Conservation (phyloP, 2,113 vertebrate genomes). For the Eurystomus gularis region DNA sequence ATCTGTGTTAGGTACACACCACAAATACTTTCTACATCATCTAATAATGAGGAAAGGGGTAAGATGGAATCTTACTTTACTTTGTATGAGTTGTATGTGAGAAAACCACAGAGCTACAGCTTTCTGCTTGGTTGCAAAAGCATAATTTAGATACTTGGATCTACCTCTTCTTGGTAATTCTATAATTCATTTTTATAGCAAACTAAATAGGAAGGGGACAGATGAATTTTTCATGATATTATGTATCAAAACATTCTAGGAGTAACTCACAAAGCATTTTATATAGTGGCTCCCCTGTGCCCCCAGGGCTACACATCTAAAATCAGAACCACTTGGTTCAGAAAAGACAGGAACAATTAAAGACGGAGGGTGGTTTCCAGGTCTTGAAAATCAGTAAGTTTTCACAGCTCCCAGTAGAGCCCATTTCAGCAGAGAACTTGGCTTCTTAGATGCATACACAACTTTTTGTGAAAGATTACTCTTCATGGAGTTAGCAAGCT, state of each 20-base stretch:
- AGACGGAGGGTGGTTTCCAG: not conserved
- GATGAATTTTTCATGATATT: not conserved
- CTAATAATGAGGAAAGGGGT: not conserved
- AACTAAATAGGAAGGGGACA: not conserved
- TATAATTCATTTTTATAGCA: not conserved
- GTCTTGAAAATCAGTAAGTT: not conserved
- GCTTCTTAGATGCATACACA: not conserved
- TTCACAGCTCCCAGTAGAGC: not conserved
- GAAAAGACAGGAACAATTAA: not conserved
- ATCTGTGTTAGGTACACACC: not conserved
- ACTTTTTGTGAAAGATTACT: not conserved
- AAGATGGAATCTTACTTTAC: not conserved
- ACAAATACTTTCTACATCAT: not conserved
- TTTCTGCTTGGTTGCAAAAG: not conserved
- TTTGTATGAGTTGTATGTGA: accelerated
- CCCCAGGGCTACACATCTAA: not conserved
- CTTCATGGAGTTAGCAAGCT: not conserved
- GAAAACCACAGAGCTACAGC: not conserved
- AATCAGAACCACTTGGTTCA: not conserved
- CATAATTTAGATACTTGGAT: not conserved
- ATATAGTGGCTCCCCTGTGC: accelerated
- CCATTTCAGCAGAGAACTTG: not conserved
- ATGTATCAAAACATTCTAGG: not conserved
- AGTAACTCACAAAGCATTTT: not conserved
- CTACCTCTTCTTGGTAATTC: not conserved